Evolutionary conservation across 2,113 vertebrate genomes (phyloP), one percentile per base, ranked within the genome.

Genomic region (Thryonomys swinderianus): DNA sequence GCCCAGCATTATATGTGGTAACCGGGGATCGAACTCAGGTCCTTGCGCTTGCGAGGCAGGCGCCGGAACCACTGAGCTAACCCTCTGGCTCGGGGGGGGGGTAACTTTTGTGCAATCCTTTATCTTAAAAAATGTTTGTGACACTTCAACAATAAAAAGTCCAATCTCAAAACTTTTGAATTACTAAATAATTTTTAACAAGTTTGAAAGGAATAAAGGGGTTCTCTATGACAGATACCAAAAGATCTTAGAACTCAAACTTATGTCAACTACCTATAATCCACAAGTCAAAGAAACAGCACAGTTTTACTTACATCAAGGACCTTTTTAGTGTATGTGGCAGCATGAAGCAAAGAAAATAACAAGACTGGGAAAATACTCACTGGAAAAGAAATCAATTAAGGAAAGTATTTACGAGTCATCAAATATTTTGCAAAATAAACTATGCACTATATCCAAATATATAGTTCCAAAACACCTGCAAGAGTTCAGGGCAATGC

Each of bases 321-420:
- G 95, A 99, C 98, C 96, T 99, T 99, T 98, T 99, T 99, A 45
- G 99, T 99, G 88, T 99, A 99, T 1, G 99, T 99, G 9, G 99
- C 99, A 84, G 99, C 99, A 82, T 99, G 99, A 97, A 99, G 99
- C 98, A 99, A 97, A n/a, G 99, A 99, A 98, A 99, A 99, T 37
- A 99, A 98, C 89, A 99, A 99, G 96, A 99, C 99, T 55, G 99
- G 99, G 91, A 99, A 99, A 96, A 99, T 99, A 98, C 99, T 99
- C 99, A 99, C 99, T 99, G 98, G 97, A 98, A 95, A 95, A 93
- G 96, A 80, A n/a, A n/a, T n/a, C 0, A 7, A 97, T 99, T 99
- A 99, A 99, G 98, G 98, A 99, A 97, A 98, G 90, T 34, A 95
- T 7, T 69, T 51, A 85, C 95, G 67, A 80, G 51, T 93, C 64